Conservation (phyloP, 1,140 invertebrate genomes). For the Pseudomyrmex dendroicus region DNA sequence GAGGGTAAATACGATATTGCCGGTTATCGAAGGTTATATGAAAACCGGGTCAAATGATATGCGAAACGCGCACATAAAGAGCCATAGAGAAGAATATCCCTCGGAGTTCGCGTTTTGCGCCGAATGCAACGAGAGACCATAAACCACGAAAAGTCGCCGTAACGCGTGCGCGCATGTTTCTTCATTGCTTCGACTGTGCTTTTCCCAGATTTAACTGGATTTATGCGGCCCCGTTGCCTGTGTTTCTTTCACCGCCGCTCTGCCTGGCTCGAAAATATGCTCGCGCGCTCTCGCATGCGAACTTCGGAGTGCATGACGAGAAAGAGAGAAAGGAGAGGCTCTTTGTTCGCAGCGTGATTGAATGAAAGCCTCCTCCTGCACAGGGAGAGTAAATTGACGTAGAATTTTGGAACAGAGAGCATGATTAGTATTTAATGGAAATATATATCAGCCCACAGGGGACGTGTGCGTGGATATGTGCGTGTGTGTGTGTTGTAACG, state of each 20-base stretch:
- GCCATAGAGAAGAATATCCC: slow-evolving; percentile 4
- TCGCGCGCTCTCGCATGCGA: background rate
- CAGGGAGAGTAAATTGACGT: slow-evolving; percentile 29
- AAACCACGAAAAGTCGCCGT: slow-evolving; percentile 45
- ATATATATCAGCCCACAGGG: slow-evolving; percentile 18
- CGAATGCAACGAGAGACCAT: background rate
- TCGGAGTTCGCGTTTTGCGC: slow-evolving; percentile 29
- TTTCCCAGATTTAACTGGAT: slow-evolving; percentile 55
- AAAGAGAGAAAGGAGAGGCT: background rate
- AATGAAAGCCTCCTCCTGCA: slow-evolving; percentile 8
- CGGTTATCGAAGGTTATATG: slow-evolving; percentile 38
- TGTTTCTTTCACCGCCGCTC: slow-evolving; percentile 32
- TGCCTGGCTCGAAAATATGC: slow-evolving; percentile 21
- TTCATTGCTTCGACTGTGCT: slow-evolving; percentile 46
- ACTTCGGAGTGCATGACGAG: background rate
- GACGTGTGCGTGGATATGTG: background rate
- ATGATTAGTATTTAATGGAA: slow-evolving; percentile 27
- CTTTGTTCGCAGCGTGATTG: slow-evolving; percentile 33
- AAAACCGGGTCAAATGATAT: slow-evolving; percentile 50
- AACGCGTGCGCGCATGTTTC: slow-evolving; percentile 48
- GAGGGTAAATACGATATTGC: slow-evolving; percentile 33
- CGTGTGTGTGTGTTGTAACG: background rate
- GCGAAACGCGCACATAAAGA: slow-evolving; percentile 36
- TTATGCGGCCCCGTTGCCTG: slow-evolving; percentile 35
- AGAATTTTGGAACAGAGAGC: slow-evolving; percentile 17